Evolutionary conservation across 2,888 invertebrate genomes (phyloP).

Genomic region (Drosophila infuscata): DNA sequence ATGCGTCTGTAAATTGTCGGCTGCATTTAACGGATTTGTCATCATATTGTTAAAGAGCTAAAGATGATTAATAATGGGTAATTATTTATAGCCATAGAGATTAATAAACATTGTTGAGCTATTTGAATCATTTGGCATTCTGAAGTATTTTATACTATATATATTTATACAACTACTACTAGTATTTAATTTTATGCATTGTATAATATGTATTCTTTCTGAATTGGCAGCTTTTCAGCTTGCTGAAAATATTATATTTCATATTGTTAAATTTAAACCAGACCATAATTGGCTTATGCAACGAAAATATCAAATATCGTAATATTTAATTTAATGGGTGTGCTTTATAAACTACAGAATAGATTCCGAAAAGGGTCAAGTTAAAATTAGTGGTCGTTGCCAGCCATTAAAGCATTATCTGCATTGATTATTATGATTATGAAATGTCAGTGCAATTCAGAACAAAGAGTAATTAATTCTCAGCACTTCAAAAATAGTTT

Average conservation of each 20-base stretch:
- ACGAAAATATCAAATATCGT: background rate
- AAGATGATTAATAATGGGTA: conserved; percentile 19
- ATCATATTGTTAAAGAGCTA: background rate
- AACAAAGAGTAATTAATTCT: background rate
- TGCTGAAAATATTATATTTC: background rate
- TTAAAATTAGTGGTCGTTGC: background rate
- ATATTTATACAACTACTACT: background rate
- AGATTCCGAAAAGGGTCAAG: background rate
- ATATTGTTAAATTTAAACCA: background rate
- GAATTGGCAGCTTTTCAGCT: background rate
- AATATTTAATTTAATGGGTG: background rate
- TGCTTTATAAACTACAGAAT: background rate
- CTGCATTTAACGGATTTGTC: conserved; percentile 10
- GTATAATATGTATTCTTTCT: background rate
- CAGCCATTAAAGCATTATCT: background rate
- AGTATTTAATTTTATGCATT: background rate
- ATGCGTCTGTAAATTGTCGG: conserved; percentile 34
- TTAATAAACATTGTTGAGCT: background rate
- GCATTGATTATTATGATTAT: background rate
- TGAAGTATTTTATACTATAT: background rate
- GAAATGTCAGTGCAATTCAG: background rate
- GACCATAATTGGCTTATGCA: background rate
- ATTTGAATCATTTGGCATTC: background rate
- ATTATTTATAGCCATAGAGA: conserved; percentile 24
- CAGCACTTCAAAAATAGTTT: background rate